A percentile compares a stretch with the other conserved stretches of the same genome.
Evolutionary conservation across 2,797 vertebrate species (phyloP).

Genomic region (Chiroxiphia lanceolata): DNA sequence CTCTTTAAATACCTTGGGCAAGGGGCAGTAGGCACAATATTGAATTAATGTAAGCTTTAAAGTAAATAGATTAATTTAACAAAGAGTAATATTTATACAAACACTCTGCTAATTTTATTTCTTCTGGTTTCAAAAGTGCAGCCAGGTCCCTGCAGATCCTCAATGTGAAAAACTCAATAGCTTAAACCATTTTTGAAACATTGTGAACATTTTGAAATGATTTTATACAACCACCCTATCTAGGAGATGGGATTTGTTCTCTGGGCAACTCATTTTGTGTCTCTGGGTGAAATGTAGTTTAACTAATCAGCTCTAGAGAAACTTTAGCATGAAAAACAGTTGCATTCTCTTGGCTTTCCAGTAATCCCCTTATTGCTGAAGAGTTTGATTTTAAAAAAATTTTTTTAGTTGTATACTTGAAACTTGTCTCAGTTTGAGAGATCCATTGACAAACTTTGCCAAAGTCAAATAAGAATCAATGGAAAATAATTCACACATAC

Average conservation of each 20-base stretch:
- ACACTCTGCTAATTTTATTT: background rate
- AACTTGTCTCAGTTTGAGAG: background rate
- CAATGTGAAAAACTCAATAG: background rate
- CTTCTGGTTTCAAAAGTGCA: background rate
- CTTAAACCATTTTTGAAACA: background rate
- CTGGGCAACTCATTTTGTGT: slow-evolving; percentile 25
- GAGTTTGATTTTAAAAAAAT: background rate
- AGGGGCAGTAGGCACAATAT: background rate
- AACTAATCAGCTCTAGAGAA: background rate
- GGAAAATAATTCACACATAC: background rate
- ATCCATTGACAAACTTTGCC: background rate
- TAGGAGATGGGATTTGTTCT: background rate
- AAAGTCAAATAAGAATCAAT: background rate
- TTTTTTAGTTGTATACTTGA: background rate
- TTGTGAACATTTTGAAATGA: background rate
- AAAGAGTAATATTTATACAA: background rate
- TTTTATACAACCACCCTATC: background rate
- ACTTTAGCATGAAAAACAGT: background rate
- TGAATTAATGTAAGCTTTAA: background rate
- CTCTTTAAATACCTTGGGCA: background rate
- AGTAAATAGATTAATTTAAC: background rate
- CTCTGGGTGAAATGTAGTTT: background rate
- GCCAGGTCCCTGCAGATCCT: background rate
- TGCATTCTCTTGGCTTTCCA: background rate
- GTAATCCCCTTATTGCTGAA: background rate